Base-by-base conservation (phyloP, 2,113 vertebrate species). In the Eonycteris spelaea region DNA sequence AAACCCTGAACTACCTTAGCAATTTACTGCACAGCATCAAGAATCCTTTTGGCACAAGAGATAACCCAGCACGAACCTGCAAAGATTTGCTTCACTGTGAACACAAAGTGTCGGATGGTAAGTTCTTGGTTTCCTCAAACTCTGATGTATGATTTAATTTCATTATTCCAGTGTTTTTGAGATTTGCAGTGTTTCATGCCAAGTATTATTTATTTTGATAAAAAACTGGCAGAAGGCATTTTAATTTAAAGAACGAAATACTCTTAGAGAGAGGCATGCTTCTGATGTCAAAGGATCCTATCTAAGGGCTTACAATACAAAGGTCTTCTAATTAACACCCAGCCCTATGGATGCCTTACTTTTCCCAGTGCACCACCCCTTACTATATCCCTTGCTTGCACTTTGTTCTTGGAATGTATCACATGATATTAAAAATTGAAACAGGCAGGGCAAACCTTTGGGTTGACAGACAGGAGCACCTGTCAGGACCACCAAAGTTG, bases 61-160 rank as follows among this genome's bases (percentile, higher is more conserved):
- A 99, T 86, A 99, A 99, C 97, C 99, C 99, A 26, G 99, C 99
- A 71, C 99, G 99, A 19, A 98, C 99, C 98, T 99, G 99, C 97
- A 99, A 99, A 98, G 99, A 99, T 97, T 98, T 99, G 97, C 98
- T 99, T 14, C 98, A 99, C 98, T 99, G 99, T 98, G 99, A 99
- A 93, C 98, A 98, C 26, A 99, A 98, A 98, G 98, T 99, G 73
- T 96, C 98, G 24, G 99, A 99, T 53, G 99, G 99, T 99, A 97
- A 98, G 99, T 98, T 95, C 57, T 87, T 63, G 0, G 21, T 95
- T 96, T 30, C 12, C 16, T 86, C 84, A 82, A 86, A 94, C 40
- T 48, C n/a, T 91, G 51, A 73, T 55, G 12, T 65, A 43, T 6
- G 10, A 70, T 67, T 90, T 73, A 75, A 38, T 53, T 65, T 78